phyloP scores from a whole-genome alignment of 53 echinoderm and acorn worm species.

The Hippasteria phrygiana region DNA sequence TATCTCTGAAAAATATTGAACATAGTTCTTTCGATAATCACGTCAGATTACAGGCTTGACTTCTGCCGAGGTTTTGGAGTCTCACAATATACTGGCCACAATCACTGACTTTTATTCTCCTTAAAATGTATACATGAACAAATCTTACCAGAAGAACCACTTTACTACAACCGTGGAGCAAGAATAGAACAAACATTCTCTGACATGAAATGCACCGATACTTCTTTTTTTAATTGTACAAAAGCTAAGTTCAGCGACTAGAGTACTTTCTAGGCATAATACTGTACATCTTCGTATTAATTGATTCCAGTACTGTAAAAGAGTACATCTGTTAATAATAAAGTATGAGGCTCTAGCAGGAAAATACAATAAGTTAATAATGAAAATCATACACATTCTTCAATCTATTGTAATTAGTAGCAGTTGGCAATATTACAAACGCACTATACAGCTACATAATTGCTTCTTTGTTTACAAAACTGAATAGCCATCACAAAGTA shows the following conservation, averaged over 20 bases:
- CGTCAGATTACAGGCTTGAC: too few species aligned
- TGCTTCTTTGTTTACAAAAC: conserved; percentile 21
- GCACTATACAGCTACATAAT: conserved; percentile 53
- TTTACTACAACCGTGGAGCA: not conserved
- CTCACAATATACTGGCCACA: too few species aligned
- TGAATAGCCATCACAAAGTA: too few species aligned
- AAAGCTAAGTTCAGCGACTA: conserved; percentile 40
- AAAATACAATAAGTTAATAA: conserved; percentile 64
- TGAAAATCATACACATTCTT: conserved; percentile 62
- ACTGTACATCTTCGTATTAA: conserved; percentile 59
- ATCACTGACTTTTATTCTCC: too few species aligned
- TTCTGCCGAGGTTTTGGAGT: too few species aligned
- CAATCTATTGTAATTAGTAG: conserved; percentile 36
- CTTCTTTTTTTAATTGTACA: not conserved
- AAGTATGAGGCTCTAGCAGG: conserved; percentile 8
- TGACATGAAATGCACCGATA: not conserved
- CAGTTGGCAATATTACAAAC: conserved; percentile 46
- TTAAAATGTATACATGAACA: too few species aligned
- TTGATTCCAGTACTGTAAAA: conserved; percentile 30
- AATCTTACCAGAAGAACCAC: not conserved
- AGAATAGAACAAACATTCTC: not conserved
- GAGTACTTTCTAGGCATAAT: conserved; percentile 52
- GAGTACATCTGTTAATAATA: conserved; percentile 47
- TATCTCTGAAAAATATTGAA: too few species aligned
- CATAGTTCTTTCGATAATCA: too few species aligned